phyloP scores from a whole-genome alignment of 2,113 vertebrate species.

The Aythya baeri region DNA sequence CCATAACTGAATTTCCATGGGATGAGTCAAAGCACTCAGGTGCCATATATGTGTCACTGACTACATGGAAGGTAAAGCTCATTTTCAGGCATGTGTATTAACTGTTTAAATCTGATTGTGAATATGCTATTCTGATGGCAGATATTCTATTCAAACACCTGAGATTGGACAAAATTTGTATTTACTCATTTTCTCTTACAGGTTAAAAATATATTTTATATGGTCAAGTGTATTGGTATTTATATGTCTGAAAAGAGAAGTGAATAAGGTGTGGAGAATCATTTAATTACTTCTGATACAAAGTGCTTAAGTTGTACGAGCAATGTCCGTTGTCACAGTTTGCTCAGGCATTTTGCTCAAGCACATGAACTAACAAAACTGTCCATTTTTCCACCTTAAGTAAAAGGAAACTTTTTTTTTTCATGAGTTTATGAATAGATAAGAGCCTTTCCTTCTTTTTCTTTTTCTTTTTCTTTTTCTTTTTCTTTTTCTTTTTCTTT shows the following conservation, averaged over 20 bases:
- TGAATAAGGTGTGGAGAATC: not conserved
- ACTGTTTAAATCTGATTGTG: not conserved
- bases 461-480: not conserved
- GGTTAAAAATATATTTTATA: not conserved
- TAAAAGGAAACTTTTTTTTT: not conserved
- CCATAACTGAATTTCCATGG: not conserved
- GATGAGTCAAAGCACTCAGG: not conserved
- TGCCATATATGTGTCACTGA: not conserved
- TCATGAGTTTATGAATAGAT: not conserved
- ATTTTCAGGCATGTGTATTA: not conserved
- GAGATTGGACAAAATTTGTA: not conserved
- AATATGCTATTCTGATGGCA: too few species aligned
- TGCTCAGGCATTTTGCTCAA: not conserved
- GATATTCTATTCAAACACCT: not conserved
- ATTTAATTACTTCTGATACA: not conserved
- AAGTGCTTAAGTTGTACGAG: not conserved
- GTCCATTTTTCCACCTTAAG: not conserved
- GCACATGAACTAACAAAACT: not conserved
- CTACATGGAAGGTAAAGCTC: not conserved
- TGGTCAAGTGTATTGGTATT: not conserved
- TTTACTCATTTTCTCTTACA: not conserved
- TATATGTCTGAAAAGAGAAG: not conserved
- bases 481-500: too few species aligned
- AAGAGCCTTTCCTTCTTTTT: not conserved
- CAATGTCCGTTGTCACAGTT: not conserved